phyloP scores from a whole-genome alignment of 2,888 invertebrate species.

The Xylota sylvarum region DNA sequence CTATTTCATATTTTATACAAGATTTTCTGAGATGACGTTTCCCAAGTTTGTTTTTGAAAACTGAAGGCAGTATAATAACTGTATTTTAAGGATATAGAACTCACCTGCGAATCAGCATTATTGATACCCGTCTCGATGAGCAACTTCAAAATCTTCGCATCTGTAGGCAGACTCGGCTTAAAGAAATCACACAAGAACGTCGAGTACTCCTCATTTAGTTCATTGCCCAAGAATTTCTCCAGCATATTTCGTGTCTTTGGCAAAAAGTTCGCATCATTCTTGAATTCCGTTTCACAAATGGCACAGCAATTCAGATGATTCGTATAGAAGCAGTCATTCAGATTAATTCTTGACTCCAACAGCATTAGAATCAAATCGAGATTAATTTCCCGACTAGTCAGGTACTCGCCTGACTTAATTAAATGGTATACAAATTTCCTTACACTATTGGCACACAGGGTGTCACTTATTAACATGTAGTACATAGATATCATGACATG shows the following conservation, averaged over 20 bases:
- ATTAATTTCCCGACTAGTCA: constrained; percentile 84
- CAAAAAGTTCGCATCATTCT: constrained; percentile 83
- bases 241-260: constrained; percentile 84
- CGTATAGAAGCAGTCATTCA: constrained; percentile 85
- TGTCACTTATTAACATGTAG: constrained; percentile 89
- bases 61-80: background rate
- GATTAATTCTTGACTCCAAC: constrained; percentile 83
- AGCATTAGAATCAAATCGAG: constrained; percentile 84
- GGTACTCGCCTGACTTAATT: constrained; percentile 88
- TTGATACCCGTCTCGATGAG: constrained; percentile 91
- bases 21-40: no score
- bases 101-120: constrained; percentile 83
- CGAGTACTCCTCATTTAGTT: constrained; percentile 83
- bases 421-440: constrained; percentile 90
- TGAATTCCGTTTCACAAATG: constrained; percentile 84
- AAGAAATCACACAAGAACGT: constrained; percentile 86
- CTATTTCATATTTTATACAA: no score
- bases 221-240: constrained; percentile 84
- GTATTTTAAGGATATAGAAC: constrained; percentile 5
- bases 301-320: constrained; percentile 86
- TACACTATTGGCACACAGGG: constrained; percentile 90
- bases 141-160: constrained; percentile 89
- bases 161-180: constrained; percentile 88
- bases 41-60: no score
- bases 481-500: constrained; percentile 95